These are phyloP conservation scores for Drosophila varians DNA, from an alignment of 1,140 invertebrate species.

Conservation along the genomic window DNA sequence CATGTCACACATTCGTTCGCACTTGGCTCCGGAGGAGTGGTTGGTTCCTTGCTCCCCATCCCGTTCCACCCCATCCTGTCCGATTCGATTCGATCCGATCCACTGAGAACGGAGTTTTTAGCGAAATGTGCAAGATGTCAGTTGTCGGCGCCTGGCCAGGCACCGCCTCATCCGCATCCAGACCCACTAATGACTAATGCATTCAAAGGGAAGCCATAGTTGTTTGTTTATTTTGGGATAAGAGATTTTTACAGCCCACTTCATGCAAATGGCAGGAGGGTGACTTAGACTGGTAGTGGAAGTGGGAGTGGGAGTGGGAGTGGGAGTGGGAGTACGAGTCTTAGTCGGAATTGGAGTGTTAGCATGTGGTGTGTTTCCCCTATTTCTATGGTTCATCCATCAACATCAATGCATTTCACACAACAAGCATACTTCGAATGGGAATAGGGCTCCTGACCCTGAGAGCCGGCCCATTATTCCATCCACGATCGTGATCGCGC, in stretches of 20 bases:
- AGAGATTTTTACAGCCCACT: constrained; percentile 47
- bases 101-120: constrained; percentile 26
- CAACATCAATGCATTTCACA: constrained; percentile 64
- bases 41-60: background rate
- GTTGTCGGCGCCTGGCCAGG: constrained; percentile 21
- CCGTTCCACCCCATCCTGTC: background rate
- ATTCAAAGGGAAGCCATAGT: constrained; percentile 60
- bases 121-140: constrained; percentile 54
- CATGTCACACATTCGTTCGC: constrained; percentile 60
- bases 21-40: constrained; percentile 49
- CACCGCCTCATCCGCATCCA: constrained; percentile 26
- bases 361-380: constrained; percentile 42
- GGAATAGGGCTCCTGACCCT: constrained; percentile 76
- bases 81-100: constrained; percentile 13
- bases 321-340: constrained; percentile 10
- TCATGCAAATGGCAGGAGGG: constrained; percentile 57
- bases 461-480: constrained; percentile 38
- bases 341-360: constrained; percentile 1
- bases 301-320: no score
- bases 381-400: constrained; percentile 43
- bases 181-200: constrained; percentile 65
- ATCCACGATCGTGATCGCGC: constrained; percentile 17
- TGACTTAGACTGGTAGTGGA: constrained; percentile 11
- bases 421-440: constrained; percentile 35
- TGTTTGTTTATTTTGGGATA: constrained; percentile 73